Percentiles rank a stretch among this genome's conserved stretches.
Evolutionary conservation across 2,888 invertebrate genomes (phyloP).

Genomic region (Aricia artaxerxes): DNA sequence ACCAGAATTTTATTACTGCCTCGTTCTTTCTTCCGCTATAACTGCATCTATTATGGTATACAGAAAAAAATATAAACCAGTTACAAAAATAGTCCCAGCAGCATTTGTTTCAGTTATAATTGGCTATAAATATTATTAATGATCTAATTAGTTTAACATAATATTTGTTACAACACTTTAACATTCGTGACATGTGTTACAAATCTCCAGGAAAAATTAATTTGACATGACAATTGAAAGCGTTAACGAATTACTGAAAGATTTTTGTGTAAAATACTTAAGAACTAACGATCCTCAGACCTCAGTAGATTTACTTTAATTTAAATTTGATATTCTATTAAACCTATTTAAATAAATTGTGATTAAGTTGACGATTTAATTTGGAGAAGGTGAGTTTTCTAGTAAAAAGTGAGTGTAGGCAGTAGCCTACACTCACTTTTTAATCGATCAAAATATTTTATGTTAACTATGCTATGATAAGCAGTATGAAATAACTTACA

Average conservation of each 20-base stretch:
- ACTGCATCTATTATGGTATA: background rate
- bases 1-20: background rate
- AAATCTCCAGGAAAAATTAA: slow-evolving; percentile 21
- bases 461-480: too few relatives aligned
- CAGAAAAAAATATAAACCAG: background rate
- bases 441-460: too few relatives aligned
- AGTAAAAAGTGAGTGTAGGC: too few relatives aligned
- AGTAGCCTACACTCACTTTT: too few relatives aligned
- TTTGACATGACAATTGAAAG: slow-evolving; percentile 9
- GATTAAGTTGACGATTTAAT: too few relatives aligned
- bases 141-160: slow-evolving; percentile 26
- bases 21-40: background rate
- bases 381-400: too few relatives aligned
- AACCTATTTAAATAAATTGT: too few relatives aligned
- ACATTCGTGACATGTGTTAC: background rate
- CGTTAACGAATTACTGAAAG: background rate
- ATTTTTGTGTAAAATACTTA: background rate
- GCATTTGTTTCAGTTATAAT: slow-evolving; percentile 23
- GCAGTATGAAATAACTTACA: too few relatives aligned
- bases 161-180: slow-evolving; percentile 26
- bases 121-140: slow-evolving; percentile 25
- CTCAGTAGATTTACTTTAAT: background rate
- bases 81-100: slow-evolving; percentile 13
- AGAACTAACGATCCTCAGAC: background rate
- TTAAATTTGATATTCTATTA: too few relatives aligned